These are phyloP conservation scores for Ophion slaviceki DNA, from an alignment of 2,888 invertebrate genomes.

Conservation along the genomic window DNA sequence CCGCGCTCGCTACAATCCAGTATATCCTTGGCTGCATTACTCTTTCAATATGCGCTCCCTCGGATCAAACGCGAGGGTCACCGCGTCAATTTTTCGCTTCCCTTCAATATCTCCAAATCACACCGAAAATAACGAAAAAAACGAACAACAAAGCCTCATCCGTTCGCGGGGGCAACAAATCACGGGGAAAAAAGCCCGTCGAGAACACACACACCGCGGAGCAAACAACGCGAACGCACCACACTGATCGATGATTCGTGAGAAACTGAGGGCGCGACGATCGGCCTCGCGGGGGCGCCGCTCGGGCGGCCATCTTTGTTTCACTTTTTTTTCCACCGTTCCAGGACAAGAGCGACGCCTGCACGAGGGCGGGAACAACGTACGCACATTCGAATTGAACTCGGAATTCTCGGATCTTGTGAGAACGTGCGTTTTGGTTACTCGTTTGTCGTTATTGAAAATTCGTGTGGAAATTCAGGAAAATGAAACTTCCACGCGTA, in stretches of 20 bases:
- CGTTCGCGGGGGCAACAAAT: slow-evolving; percentile 59
- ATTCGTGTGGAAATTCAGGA: neutral
- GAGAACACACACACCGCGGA: slow-evolving; percentile 71
- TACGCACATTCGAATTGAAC: neutral
- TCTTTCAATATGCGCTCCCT: slow-evolving; percentile 56
- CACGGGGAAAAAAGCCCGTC: slow-evolving; percentile 57
- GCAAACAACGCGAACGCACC: slow-evolving; percentile 81
- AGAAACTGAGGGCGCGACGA: slow-evolving; percentile 82
- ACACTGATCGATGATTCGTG: slow-evolving; percentile 83
- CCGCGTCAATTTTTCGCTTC: slow-evolving; percentile 29
- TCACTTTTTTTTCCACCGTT: slow-evolving; percentile 1
- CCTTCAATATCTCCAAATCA: slow-evolving; percentile 49
- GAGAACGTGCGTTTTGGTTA: neutral
- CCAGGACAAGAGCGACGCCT: neutral
- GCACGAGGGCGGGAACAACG: neutral
- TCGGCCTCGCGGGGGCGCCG: slow-evolving; percentile 70
- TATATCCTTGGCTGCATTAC: slow-evolving; percentile 91
- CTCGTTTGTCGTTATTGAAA: neutral
- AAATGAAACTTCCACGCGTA: neutral
- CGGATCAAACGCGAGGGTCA: slow-evolving; percentile 68
- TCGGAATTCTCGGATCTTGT: neutral
- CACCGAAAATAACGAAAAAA: slow-evolving; percentile 68
- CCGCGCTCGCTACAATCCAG: slow-evolving; percentile 89
- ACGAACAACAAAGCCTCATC: slow-evolving; percentile 38
- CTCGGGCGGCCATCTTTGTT: slow-evolving; percentile 60